Percentiles rank a stretch among this genome's conserved stretches.
Conservation (phyloP, 2,888 invertebrate species). For the Eristalinus sepulchralis region DNA sequence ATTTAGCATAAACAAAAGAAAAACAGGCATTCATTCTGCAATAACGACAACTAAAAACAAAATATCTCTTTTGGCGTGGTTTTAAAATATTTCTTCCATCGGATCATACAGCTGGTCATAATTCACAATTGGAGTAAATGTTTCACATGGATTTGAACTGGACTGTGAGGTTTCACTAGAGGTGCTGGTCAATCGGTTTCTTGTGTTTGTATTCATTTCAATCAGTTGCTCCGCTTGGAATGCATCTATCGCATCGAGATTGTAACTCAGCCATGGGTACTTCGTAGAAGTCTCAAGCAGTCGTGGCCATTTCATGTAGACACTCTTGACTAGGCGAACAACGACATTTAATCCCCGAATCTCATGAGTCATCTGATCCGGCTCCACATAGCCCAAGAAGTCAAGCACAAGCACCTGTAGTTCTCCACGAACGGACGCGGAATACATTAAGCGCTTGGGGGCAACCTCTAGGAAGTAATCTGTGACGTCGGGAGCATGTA, state of each 20-base stretch:
- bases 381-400: constrained; percentile 72
- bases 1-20: not conserved
- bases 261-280: constrained; percentile 73
- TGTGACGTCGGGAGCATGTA: constrained; percentile 74
- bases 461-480: constrained; percentile 74
- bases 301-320: constrained; percentile 74
- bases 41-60: not conserved
- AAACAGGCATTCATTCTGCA: not conserved
- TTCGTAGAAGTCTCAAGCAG: constrained; percentile 71
- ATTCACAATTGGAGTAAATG: constrained; percentile 57
- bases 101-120: constrained; percentile 45
- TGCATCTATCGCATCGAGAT: constrained; percentile 73
- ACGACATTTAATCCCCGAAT: constrained; percentile 75
- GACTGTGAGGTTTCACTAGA: constrained; percentile 20
- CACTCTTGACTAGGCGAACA: constrained; percentile 74
- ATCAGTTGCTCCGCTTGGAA: constrained; percentile 64
- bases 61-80: not conserved
- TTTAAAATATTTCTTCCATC: constrained; percentile 40
- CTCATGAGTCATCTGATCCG: constrained; percentile 73
- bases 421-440: constrained; percentile 67
- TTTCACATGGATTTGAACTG: constrained; percentile 49
- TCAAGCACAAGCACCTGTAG: constrained; percentile 72
- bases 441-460: constrained; percentile 65
- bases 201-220: not conserved
- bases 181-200: not conserved